Percentiles rank a stretch among this genome's conserved stretches.
These are phyloP conservation scores for Cariama cristata DNA, from an alignment of 2,113 vertebrate species.

Conservation along the genomic window DNA sequence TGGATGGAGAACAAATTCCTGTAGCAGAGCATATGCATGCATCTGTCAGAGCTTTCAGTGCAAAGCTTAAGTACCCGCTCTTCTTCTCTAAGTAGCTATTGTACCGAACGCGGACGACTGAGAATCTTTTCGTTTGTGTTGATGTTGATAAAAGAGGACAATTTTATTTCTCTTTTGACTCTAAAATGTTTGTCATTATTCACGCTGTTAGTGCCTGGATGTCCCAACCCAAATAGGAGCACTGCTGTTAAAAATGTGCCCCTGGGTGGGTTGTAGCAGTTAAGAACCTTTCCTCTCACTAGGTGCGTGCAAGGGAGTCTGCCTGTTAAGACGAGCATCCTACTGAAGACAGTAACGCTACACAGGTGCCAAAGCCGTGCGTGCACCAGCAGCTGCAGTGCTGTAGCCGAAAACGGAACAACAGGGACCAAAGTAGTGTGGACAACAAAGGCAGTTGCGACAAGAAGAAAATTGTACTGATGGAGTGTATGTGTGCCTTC, in stretches of 20 bases:
- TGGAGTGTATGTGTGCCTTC: neutral
- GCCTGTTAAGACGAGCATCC: neutral
- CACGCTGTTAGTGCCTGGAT: neutral
- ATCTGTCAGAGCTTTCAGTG: neutral
- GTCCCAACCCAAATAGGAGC: neutral
- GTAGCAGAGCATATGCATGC: neutral
- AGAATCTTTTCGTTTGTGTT: neutral
- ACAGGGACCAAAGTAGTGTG: neutral
- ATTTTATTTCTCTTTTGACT: neutral
- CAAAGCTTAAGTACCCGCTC: neutral
- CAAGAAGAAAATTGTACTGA: neutral
- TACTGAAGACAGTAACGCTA: neutral
- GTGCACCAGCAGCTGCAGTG: neutral
- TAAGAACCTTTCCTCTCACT: neutral
- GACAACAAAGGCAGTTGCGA: accelerated
- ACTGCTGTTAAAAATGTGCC: neutral
- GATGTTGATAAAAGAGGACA: neutral
- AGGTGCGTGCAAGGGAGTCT: neutral
- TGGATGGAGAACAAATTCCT: neutral
- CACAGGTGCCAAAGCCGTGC: neutral
- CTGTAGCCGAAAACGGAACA: neutral
- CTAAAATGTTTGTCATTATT: neutral
- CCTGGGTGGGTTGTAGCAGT: neutral
- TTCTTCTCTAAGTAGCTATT: neutral
- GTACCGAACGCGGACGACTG: neutral